Base-by-base conservation (phyloP, 37 sponge, comb jelly and placozoan species). In the Axinella damicornis region DNA sequence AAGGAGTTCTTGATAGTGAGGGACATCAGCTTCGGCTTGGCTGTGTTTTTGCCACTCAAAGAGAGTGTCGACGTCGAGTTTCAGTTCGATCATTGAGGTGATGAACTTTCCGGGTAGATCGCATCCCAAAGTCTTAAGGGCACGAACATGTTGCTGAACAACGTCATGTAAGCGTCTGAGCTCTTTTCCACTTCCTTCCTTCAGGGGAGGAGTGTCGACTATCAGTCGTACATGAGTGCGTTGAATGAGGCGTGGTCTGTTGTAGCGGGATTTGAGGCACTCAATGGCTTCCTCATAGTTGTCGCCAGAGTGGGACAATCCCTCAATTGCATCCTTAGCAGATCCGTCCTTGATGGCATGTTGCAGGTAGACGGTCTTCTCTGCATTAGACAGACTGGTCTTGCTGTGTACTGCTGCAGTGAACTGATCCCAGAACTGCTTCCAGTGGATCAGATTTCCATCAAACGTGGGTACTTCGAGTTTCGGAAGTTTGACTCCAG, bases 391-490 rank as follows among this genome's bases (percentile, higher is more conserved):
- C 53, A 85, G 34, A 30, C 66, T 76, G 12, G 30, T 75, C 34
- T 63, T 53, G 85, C 38, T 63, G 69, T 85, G 69, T n/a, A 85
- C 85, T 20, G 85, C 27, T 13, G 66, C 54, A 65, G 69, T 40
- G 53, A 85, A 85, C 53, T 85, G 85, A 14, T 83, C 83, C 83
- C 74, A 83, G 60, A 83, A 83, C 24, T 39, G 77, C 54, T 41
- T 85, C 85, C 85, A 85, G 37, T 85, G 85, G 57, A 85, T 65
- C 69, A 85, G 21, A 58, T 76, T 85, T 24, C 85, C 85, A 76
- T 85, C 85, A 31, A 85, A 81, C 40, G 83, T 82, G 34, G 83
- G 83, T 40, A 82, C 83, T 15, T 82, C 28, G 34, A 82, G 71
- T 39, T 82, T 82, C 9, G 83, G 83, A 12, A 82, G 73, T 35